Conservation (phyloP, 2,797 vertebrate genomes). For the Macropus fuliginosus region DNA sequence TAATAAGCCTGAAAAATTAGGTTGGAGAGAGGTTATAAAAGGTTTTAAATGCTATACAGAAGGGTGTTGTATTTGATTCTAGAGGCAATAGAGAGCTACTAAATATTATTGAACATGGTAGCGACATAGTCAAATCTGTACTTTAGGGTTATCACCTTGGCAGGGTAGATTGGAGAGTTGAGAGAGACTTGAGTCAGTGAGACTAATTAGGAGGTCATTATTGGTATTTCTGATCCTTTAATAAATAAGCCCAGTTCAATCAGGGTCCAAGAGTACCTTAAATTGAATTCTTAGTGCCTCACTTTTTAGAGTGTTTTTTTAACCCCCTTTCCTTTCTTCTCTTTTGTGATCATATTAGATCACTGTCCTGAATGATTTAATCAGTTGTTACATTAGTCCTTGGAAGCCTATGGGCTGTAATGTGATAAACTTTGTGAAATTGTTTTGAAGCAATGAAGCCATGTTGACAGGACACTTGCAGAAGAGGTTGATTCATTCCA, state of each 20-base stretch:
- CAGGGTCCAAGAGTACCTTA: neutral
- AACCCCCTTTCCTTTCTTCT: neutral
- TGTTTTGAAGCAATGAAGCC: conserved; percentile 30
- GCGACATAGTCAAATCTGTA: neutral
- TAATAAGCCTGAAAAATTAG: neutral
- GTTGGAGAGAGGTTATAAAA: neutral
- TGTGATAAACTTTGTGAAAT: conserved; percentile 57
- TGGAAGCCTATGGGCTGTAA: conserved; percentile 16
- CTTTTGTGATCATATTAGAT: conserved; percentile 5
- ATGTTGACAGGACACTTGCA: conserved; percentile 29
- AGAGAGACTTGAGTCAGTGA: neutral
- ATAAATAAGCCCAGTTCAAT: neutral
- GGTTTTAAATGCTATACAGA: neutral
- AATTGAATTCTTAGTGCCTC: neutral
- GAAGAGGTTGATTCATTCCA: conserved; percentile 54
- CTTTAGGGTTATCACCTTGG: neutral
- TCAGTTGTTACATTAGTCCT: conserved; percentile 3
- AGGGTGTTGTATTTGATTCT: neutral
- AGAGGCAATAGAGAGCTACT: neutral
- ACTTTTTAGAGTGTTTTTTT: neutral
- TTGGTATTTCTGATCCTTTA: neutral
- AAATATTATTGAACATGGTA: neutral
- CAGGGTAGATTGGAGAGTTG: neutral
- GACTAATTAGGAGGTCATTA: neutral
- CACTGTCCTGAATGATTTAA: neutral